phyloP scores from a whole-genome alignment of 2,113 vertebrate genomes.

The Hyperopisus bebe region DNA sequence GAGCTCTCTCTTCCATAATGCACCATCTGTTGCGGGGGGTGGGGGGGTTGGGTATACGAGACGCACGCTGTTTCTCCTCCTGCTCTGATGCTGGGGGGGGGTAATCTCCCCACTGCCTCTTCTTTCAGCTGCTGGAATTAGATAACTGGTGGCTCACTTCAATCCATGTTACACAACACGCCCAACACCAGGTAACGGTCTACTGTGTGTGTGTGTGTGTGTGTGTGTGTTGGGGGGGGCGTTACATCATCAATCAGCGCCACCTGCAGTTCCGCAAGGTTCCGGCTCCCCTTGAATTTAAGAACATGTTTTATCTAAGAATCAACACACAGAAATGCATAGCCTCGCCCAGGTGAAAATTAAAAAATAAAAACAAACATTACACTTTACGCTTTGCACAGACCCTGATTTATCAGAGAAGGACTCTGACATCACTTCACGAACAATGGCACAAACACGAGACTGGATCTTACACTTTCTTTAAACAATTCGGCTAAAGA shows the following conservation, averaged over 20 bases:
- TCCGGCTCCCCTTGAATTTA: neutral
- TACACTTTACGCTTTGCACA: neutral
- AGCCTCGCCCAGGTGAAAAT: neutral
- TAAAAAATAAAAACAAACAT: neutral
- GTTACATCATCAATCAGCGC: neutral
- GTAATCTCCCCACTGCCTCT: neutral
- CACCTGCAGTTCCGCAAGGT: neutral
- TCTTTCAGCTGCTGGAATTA: neutral
- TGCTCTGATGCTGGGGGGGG: neutral
- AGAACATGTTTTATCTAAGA: neutral
- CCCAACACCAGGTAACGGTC: neutral
- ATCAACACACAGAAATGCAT: neutral
- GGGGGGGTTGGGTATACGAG: neutral
- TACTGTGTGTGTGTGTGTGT: neutral
- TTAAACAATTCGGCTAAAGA: neutral
- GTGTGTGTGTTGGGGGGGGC: neutral
- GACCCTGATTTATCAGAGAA: neutral
- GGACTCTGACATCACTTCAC: neutral
- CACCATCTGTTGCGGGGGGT: conserved; percentile 20
- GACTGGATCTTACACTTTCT: neutral
- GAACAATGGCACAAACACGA: neutral
- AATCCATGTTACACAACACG: neutral
- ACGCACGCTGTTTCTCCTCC: neutral
- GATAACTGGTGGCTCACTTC: neutral
- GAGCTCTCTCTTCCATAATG: conserved; percentile 12